Conservation (phyloP, 2,113 vertebrate genomes). For the Tympanuchus pallidicinctus region DNA sequence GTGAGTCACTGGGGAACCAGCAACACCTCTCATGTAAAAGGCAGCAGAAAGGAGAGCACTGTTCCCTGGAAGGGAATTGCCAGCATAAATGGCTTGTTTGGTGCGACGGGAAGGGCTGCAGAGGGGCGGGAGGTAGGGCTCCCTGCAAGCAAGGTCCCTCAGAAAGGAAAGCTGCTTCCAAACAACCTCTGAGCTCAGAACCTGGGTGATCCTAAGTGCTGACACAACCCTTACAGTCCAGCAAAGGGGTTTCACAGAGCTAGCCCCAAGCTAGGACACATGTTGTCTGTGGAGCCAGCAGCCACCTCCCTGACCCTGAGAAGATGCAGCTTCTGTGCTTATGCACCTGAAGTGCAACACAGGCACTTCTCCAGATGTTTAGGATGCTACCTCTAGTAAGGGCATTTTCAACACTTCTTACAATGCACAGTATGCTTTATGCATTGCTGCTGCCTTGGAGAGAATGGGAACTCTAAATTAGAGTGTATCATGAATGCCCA, state of each 20-base stretch:
- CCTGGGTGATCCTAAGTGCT: background rate
- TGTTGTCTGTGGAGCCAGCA: background rate
- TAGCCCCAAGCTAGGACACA: fast-evolving
- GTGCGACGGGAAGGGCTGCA: fast-evolving
- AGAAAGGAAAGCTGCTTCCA: background rate
- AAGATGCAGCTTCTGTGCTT: background rate
- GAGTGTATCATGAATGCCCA: background rate
- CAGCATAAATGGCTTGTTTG: background rate
- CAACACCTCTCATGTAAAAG: background rate
- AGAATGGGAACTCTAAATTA: background rate
- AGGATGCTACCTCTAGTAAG: background rate
- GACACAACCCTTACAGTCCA: background rate
- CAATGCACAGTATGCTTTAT: background rate
- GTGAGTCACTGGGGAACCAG: background rate
- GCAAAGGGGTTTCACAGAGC: background rate
- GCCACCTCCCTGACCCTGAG: background rate
- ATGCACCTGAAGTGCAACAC: background rate
- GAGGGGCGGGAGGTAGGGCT: background rate
- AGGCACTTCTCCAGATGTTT: background rate
- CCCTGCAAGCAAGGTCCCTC: background rate
- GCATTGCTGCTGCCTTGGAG: background rate
- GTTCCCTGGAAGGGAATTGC: background rate
- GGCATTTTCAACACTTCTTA: background rate
- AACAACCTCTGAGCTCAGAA: background rate
- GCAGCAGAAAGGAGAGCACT: background rate